Base-by-base conservation (phyloP, 2,113 vertebrate species). In the Odontesthes bonariensis region DNA sequence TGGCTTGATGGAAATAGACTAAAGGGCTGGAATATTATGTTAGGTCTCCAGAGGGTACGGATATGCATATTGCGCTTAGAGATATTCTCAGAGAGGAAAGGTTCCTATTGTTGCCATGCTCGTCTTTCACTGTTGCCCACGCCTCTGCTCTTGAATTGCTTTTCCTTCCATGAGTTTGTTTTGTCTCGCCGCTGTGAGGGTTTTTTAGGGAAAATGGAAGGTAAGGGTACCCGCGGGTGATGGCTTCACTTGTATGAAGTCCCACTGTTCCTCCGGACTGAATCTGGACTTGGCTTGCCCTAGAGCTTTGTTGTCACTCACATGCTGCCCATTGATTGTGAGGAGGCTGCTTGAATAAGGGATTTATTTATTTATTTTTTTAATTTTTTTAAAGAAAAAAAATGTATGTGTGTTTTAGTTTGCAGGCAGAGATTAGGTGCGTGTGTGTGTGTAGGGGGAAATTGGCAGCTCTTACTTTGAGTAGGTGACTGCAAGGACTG, bases 401-500 rank as follows among this genome's bases (percentile, higher is more conserved):
- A n/a, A n/a, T n/a, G n/a, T n/a, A 56, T 62, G 62, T 69, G 59
- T 57, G 65, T 72, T 67, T 66, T 42, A 23, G 65, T 68, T 53
- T 71, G 83, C 2, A 58, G 20, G 19, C 67, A 55, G 79, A 40
- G 49, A 57, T 53, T 67, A 69, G 73, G 59, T 83, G 59, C 77
- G 33, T 32, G 57, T 38, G 32, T 40, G 38, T 38, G 47, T 58
- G 44, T 75, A 53, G 77, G 61, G 75, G 46, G 46, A 46, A 54
- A 58, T 77, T 91, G 85, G 85, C 89, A 91, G 77, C 80, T 77
- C 54, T 78, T 51, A 59, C 71, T 78, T 69, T 86, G 85, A 84
- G 89, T 83, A 84, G 88, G 86, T 91, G 86, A 86, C 66, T 71
- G 74, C 83, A 85, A 77, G 71, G 80, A 82, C 79, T 83, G 82